These are phyloP conservation scores for Melanerpes formicivorus DNA, from an alignment of 2,113 vertebrate genomes.

Conservation along the genomic window DNA sequence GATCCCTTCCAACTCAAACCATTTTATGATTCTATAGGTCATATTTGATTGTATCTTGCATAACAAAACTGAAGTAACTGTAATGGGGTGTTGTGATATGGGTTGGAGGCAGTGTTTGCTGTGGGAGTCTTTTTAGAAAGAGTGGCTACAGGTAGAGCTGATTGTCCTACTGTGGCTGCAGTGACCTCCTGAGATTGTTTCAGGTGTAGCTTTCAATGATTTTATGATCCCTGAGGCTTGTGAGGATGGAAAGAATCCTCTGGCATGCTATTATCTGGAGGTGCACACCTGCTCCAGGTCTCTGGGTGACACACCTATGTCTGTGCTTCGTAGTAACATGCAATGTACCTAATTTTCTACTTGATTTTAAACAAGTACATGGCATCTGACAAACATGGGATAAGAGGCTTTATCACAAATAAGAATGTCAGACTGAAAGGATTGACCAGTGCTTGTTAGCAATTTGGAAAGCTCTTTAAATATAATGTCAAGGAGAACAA, in stretches of 20 bases:
- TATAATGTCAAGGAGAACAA: neutral
- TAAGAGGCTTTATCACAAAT: neutral
- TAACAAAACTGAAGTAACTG: neutral
- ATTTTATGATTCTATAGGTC: neutral
- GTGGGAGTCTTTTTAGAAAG: neutral
- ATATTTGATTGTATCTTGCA: neutral
- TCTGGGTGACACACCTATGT: neutral
- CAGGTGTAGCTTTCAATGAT: neutral
- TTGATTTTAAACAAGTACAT: neutral
- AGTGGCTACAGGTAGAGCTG: neutral
- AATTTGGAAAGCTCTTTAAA: neutral
- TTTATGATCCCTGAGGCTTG: neutral
- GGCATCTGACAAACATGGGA: neutral
- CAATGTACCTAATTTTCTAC: neutral
- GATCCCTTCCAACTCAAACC: no score
- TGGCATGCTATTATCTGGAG: neutral
- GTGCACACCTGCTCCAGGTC: neutral
- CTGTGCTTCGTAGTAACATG: neutral
- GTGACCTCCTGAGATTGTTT: neutral
- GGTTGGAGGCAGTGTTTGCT: neutral
- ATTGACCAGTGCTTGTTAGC: neutral
- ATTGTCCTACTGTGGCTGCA: rapidly evolving
- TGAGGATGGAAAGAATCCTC: neutral
- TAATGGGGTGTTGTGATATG: neutral
- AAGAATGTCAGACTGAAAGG: neutral